Percentiles rank a stretch among this genome's conserved stretches.
Conservation (phyloP, 2,113 vertebrate genomes). For the Ciconia stormi region DNA sequence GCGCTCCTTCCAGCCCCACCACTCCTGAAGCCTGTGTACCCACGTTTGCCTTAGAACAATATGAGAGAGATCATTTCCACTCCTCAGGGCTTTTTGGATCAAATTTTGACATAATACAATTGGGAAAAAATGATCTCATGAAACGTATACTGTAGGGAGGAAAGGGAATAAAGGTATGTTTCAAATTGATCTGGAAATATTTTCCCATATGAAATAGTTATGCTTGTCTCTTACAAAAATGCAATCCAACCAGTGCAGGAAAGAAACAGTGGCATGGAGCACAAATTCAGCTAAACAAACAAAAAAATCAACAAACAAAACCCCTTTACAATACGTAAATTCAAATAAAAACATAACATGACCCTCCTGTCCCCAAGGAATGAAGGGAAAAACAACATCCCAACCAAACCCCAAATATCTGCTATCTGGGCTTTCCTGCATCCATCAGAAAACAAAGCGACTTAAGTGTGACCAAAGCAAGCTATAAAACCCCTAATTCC, state of each 20-base stretch:
- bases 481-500: constrained; percentile 21
- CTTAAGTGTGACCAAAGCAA: constrained; percentile 15
- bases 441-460: not conserved
- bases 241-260: not conserved
- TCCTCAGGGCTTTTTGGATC: constrained; percentile 50
- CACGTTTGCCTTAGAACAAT: not conserved
- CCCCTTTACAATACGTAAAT: not conserved
- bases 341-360: not conserved
- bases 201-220: constrained; percentile 21
- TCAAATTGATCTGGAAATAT: constrained; percentile 46
- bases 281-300: not conserved
- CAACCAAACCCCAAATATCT: not conserved
- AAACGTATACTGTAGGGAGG: constrained; percentile 33
- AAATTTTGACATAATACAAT: constrained; percentile 38
- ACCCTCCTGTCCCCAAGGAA: not conserved
- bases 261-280: not conserved
- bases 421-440: not conserved
- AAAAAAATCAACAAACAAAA: not conserved
- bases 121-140: constrained; percentile 39
- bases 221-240: not conserved
- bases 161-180: constrained; percentile 62
- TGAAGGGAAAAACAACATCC: not conserved
- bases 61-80: constrained; percentile 18
- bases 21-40: not conserved
- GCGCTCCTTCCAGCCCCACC: not conserved